Percentiles rank a stretch among this genome's conserved stretches.
These are phyloP conservation scores for Dendronephthya gigantea DNA, from an alignment of 64 coral and sea anemone species.

Conservation along the genomic window DNA sequence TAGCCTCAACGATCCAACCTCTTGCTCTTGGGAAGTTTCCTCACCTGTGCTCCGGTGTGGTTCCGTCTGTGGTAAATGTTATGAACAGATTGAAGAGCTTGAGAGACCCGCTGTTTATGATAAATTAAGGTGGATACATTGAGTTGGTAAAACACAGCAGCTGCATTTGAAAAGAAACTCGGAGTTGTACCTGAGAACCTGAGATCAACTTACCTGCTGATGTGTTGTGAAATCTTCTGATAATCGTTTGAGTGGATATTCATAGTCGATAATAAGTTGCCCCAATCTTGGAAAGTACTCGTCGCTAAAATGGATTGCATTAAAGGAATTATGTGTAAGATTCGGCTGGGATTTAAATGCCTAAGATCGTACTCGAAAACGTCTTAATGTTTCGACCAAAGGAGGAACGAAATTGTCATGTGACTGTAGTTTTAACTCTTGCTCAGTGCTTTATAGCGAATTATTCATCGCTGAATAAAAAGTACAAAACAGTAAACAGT, in stretches of 20 bases:
- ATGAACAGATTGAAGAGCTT: conserved; percentile 80
- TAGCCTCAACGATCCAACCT: no score
- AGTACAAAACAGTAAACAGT: background rate
- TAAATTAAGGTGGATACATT: background rate
- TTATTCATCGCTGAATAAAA: background rate
- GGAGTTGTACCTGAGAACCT: no score
- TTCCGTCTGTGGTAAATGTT: conserved; percentile 60
- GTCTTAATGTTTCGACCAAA: no score
- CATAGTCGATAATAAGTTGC: conserved; percentile 91
- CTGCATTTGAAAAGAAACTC: no score
- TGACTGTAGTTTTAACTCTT: no score
- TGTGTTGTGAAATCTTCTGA: conserved; percentile 96
- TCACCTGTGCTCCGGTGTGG: conserved; percentile 64
- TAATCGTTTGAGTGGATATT: conserved; percentile 86
- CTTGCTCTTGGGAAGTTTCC: background rate
- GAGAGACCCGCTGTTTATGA: conserved; percentile 62
- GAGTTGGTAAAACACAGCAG: background rate
- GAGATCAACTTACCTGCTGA: conserved; percentile 85
- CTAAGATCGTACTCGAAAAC: no score
- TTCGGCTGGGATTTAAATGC: no score
- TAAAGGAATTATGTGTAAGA: no score
- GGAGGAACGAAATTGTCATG: no score
- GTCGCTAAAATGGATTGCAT: conserved; percentile 63
- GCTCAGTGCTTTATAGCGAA: no score
- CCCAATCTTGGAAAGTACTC: conserved; percentile 94